Conservation (phyloP, 2,888 invertebrate genomes). For the Aphodius granarius region DNA sequence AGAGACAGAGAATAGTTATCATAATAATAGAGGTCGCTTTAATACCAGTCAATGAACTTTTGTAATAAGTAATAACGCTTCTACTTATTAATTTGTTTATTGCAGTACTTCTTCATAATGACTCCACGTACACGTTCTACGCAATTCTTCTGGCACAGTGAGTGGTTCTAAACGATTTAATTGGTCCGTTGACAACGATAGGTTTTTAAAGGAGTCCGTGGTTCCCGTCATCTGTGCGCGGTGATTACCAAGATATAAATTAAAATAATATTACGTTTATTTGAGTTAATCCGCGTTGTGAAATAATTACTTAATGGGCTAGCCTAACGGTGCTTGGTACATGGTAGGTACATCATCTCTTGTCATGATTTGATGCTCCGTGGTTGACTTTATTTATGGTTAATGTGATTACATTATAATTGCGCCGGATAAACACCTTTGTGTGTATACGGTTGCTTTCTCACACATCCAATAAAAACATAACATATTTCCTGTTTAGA, state of each 20-base stretch:
- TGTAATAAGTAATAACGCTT: not conserved
- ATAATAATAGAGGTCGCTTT: not conserved
- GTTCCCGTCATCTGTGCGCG: not conserved
- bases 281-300: not conserved
- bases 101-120: not conserved
- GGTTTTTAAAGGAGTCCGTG: not conserved
- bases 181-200: not conserved
- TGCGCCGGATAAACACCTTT: not conserved
- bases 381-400: not conserved
- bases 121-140: not conserved
- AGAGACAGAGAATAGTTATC: no score
- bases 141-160: not conserved
- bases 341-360: not conserved
- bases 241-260: not conserved
- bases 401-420: not conserved
- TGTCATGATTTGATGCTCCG: not conserved
- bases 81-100: not conserved
- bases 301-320: not conserved
- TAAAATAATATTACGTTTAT: not conserved
- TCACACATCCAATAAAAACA: not conserved
- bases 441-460: not conserved
- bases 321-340: not conserved
- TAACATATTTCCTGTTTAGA: not conserved
- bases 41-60: not conserved
- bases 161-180: not conserved